phyloP scores from a whole-genome alignment of 2,113 vertebrate genomes.

The Calyptommatus sinebrachiatus region DNA sequence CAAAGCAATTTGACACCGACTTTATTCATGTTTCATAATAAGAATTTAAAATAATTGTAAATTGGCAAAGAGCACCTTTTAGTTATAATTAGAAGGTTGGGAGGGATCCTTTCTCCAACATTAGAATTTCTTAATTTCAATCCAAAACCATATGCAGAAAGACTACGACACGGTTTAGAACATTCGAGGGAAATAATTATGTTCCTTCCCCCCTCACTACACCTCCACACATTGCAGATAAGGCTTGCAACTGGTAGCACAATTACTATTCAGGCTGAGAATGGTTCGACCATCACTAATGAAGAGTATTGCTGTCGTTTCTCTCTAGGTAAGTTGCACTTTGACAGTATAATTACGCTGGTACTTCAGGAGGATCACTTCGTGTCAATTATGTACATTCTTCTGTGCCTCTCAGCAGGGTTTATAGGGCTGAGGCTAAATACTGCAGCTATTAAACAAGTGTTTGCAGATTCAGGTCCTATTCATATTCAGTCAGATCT shows the following conservation, averaged over 20 bases:
- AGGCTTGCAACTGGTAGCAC: not conserved
- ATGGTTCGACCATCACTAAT: not conserved
- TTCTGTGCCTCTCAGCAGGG: conserved; percentile 24
- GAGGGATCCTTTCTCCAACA: not conserved
- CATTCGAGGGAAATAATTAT: not conserved
- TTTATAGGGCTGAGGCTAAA: not conserved
- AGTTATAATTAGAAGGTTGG: not conserved
- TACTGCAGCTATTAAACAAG: not conserved
- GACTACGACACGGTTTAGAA: not conserved
- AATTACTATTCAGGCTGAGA: not conserved
- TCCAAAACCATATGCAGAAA: not conserved
- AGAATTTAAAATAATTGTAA: conserved; percentile 12
- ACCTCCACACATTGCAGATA: not conserved
- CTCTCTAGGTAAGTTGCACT: conserved; percentile 20
- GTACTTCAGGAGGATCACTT: conserved; percentile 23
- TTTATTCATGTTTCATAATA: conserved; percentile 45
- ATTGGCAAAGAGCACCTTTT: not conserved
- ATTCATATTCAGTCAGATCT: not conserved
- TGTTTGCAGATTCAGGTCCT: not conserved
- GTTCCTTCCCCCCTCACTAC: not conserved
- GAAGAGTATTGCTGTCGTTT: conserved; percentile 6
- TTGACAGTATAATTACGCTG: conserved; percentile 38
- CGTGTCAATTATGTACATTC: not conserved
- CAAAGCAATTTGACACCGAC: not conserved
- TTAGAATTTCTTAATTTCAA: not conserved